Percentiles rank a stretch among this genome's conserved stretches.
Conservation (phyloP, 1,140 invertebrate species). For the Drosophila aff. region DNA sequence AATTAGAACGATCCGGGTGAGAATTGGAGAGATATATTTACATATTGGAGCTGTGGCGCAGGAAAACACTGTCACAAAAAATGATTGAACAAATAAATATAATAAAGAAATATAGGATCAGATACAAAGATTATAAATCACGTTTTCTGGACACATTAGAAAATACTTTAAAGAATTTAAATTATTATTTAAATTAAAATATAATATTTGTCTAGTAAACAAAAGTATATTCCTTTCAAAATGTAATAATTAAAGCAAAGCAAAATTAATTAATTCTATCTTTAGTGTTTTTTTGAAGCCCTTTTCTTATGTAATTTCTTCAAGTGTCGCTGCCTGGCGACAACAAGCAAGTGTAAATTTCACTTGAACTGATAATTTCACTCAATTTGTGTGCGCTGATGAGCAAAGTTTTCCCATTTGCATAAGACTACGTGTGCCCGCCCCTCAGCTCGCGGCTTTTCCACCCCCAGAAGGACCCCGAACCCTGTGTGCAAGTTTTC, state of each 20-base stretch:
- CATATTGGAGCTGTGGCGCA: slow-evolving; percentile 7
- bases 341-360: slow-evolving; percentile 81
- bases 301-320: neutral
- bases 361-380: slow-evolving; percentile 84
- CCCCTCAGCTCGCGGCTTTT: slow-evolving; percentile 2
- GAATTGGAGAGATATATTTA: slow-evolving; percentile 11
- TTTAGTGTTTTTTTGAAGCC: neutral
- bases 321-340: slow-evolving; percentile 34
- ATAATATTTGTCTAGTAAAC: neutral
- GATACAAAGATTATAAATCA: neutral
- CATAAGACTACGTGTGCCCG: slow-evolving; percentile 73
- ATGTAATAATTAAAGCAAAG: neutral
- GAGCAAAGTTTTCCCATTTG: slow-evolving; percentile 84
- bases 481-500: slow-evolving; percentile 42
- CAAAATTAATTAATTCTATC: no score
- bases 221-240: neutral
- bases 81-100: neutral
- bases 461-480: slow-evolving; percentile 1
- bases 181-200: no score
- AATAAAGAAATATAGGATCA: no score
- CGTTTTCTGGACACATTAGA: no score
- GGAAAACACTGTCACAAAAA: neutral
- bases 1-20: slow-evolving; percentile 31
- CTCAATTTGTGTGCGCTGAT: slow-evolving; percentile 83
- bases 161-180: no score